Percentiles rank a stretch among this genome's conserved stretches.
Conservation (phyloP, 2,113 vertebrate genomes). For the Anolis carolinensis region DNA sequence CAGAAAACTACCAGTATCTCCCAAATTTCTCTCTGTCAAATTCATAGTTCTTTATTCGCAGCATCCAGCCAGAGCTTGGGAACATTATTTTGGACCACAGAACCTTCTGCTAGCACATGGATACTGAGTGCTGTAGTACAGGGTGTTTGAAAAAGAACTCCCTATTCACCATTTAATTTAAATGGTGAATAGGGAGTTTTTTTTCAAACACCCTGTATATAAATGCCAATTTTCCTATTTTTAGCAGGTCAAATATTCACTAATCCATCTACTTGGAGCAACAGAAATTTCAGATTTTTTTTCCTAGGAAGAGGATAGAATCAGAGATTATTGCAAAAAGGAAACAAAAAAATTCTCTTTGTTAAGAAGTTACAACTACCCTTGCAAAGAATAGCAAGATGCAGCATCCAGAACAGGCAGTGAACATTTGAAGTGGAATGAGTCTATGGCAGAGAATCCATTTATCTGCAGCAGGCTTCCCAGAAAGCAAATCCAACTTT, state of each 20-base stretch:
- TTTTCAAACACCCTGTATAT: no score
- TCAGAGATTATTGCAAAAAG: neutral
- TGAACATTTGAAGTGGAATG: neutral
- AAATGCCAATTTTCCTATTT: neutral
- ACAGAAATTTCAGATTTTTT: neutral
- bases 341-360: neutral
- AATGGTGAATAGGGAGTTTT: no score
- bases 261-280: neutral
- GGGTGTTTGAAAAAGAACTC: no score
- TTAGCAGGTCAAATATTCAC: neutral
- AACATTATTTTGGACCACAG: no score
- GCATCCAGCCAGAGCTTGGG: neutral
- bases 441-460: neutral
- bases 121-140: no score
- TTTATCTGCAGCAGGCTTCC: no score
- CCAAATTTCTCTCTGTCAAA: neutral
- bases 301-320: neutral
- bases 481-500: no score
- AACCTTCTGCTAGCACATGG: no score
- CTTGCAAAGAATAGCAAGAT: neutral
- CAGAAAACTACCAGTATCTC: neutral
- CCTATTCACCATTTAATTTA: no score
- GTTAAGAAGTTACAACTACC: no score
- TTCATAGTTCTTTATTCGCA: neutral
- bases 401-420: neutral